phyloP scores from a whole-genome alignment of 2,888 invertebrate genomes.

The Cerastis rubricosa region DNA sequence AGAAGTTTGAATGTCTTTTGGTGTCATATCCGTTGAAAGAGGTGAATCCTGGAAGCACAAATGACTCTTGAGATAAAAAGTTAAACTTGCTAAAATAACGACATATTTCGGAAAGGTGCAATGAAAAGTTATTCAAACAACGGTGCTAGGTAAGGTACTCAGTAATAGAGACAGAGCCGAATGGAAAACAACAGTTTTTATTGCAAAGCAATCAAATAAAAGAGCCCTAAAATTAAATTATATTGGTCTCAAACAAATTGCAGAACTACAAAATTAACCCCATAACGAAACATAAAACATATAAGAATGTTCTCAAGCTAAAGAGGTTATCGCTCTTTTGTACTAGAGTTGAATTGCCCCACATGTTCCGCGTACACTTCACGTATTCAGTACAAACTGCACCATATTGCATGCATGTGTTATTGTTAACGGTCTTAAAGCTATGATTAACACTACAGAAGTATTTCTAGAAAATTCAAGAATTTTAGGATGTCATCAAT shows the following conservation, averaged over 20 bases:
- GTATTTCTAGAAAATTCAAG: slow-evolving; percentile 15
- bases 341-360: slow-evolving; percentile 49
- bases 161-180: neutral
- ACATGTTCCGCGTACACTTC: slow-evolving; percentile 55
- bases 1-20: neutral
- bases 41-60: neutral
- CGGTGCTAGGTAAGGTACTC: neutral
- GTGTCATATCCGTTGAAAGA: neutral
- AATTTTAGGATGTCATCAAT: neutral
- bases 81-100: neutral
- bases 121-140: neutral
- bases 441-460: slow-evolving; percentile 35
- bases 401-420: slow-evolving; percentile 65
- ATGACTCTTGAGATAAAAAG: neutral
- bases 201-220: neutral
- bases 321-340: slow-evolving; percentile 65
- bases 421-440: slow-evolving; percentile 54
- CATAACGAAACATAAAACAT: slow-evolving; percentile 22
- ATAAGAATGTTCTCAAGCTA: slow-evolving; percentile 40
- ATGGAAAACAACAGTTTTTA: neutral
- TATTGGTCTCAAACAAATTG: neutral
- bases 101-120: neutral
- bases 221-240: neutral
- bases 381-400: slow-evolving; percentile 46
- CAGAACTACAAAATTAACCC: neutral